A percentile compares a stretch with the other conserved stretches of the same genome.
These are phyloP conservation scores for Pempheris klunzingeri DNA, from an alignment of 2,797 vertebrate genomes.

Conservation along the genomic window DNA sequence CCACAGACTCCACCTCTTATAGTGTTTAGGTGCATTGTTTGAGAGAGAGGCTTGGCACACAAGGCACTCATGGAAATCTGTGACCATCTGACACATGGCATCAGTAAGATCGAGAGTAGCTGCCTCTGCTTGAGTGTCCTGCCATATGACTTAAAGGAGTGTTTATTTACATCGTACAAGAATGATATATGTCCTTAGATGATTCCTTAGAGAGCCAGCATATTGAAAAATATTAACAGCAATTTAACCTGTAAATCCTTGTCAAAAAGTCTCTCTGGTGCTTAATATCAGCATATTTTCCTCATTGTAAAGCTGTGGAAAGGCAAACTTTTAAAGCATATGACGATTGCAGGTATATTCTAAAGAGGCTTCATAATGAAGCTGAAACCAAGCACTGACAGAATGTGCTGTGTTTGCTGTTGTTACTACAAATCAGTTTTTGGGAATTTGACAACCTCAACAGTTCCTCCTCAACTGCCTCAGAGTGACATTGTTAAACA, in stretches of 20 bases:
- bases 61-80: slow-evolving; percentile 54
- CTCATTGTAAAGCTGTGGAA: not conserved
- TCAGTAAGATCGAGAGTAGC: slow-evolving; percentile 28
- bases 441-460: not conserved
- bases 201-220: not conserved
- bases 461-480: not conserved
- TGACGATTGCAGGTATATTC: no score
- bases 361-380: no score
- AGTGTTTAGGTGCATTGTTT: slow-evolving; percentile 22
- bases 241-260: not conserved
- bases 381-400: no score
- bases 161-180: not conserved
- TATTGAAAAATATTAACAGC: not conserved
- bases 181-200: not conserved
- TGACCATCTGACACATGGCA: slow-evolving; percentile 27
- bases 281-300: not conserved
- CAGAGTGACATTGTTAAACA: not conserved
- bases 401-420: no score
- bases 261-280: not conserved
- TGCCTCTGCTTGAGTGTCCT: slow-evolving; percentile 20
- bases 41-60: slow-evolving; percentile 9
- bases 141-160: slow-evolving; percentile 8
- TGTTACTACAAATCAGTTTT: no score
- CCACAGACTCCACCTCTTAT: slow-evolving; percentile 31
- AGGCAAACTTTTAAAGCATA: not conserved